Conservation (phyloP, 2,797 vertebrate genomes). For the Hyperoplus immaculatus region DNA sequence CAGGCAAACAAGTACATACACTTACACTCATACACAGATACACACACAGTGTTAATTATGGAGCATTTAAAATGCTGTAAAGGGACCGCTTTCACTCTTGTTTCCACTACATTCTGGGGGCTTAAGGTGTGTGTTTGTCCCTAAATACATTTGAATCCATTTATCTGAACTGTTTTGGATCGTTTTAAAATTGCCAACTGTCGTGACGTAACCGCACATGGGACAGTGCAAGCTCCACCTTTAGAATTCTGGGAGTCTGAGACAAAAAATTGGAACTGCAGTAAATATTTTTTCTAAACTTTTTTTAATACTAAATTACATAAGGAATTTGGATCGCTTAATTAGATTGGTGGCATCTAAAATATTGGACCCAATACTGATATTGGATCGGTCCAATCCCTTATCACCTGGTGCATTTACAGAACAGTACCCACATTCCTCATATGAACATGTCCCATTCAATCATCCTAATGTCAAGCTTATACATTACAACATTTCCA, state of each 20-base stretch:
- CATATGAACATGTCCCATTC: slow-evolving; percentile 65
- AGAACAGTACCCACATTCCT: slow-evolving; percentile 69
- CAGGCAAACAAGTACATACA: slow-evolving; percentile 13
- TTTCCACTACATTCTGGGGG: slow-evolving; percentile 59
- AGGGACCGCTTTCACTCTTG: slow-evolving; percentile 47
- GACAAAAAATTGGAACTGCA: too few species aligned
- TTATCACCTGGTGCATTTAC: slow-evolving; percentile 59
- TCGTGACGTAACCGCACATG: too few species aligned
- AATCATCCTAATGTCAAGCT: slow-evolving; percentile 66
- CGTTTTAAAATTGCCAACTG: too few species aligned
- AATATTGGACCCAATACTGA: too few species aligned
- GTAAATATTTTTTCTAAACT: too few species aligned
- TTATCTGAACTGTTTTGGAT: slow-evolving; percentile 1
- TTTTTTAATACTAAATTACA: too few species aligned
- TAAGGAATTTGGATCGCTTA: too few species aligned
- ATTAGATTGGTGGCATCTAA: too few species aligned
- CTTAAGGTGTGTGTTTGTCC: slow-evolving; percentile 79
- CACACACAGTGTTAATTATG: slow-evolving; percentile 23
- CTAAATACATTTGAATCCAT: slow-evolving; percentile 71
- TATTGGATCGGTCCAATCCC: too few species aligned
- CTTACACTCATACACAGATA: background rate
- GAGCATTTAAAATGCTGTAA: slow-evolving; percentile 42
- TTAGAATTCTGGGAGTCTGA: too few species aligned
- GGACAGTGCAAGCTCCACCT: too few species aligned
- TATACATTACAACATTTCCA: slow-evolving; percentile 40